These are phyloP conservation scores for Danaus chrysippus DNA, from an alignment of 2,888 invertebrate genomes.

Conservation along the genomic window DNA sequence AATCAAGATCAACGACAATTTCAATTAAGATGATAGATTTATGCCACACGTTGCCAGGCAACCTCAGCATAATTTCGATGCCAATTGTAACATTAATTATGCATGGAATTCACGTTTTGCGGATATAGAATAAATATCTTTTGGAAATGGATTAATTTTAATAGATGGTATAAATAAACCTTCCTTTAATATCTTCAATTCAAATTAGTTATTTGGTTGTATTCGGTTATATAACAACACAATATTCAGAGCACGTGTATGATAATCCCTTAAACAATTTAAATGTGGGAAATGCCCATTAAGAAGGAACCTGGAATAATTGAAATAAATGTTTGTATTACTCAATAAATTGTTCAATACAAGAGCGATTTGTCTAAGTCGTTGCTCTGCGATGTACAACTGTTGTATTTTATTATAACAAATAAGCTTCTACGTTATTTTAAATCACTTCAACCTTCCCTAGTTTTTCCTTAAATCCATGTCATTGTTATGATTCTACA, in stretches of 20 bases:
- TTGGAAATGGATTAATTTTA: constrained; percentile 22
- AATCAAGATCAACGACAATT: constrained; percentile 50
- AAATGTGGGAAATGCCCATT: constrained; percentile 48
- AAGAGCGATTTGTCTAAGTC: constrained; percentile 75
- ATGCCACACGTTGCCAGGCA: constrained; percentile 13
- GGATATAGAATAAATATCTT: constrained; percentile 9
- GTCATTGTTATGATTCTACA: background rate
- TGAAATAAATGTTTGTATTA: constrained; percentile 77
- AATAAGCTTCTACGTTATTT: constrained; percentile 12
- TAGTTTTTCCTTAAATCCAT: background rate
- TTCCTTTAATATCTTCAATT: constrained; percentile 29
- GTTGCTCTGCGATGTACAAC: constrained; percentile 55
- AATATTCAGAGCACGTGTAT: constrained; percentile 56
- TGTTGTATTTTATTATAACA: constrained; percentile 35
- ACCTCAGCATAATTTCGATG: constrained; percentile 18
- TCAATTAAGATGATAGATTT: constrained; percentile 29
- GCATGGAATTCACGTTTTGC: constrained; percentile 17
- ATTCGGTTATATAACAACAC: constrained; percentile 7
- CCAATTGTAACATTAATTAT: constrained; percentile 19
- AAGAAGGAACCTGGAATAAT: constrained; percentile 70
- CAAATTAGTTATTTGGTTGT: constrained; percentile 12
- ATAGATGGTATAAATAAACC: constrained; percentile 4
- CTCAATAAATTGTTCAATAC: constrained; percentile 77
- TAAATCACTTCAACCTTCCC: background rate
- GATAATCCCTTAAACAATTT: constrained; percentile 43